Evolutionary conservation across 2,113 vertebrate genomes (phyloP).

Genomic region (Penelope pileata): DNA sequence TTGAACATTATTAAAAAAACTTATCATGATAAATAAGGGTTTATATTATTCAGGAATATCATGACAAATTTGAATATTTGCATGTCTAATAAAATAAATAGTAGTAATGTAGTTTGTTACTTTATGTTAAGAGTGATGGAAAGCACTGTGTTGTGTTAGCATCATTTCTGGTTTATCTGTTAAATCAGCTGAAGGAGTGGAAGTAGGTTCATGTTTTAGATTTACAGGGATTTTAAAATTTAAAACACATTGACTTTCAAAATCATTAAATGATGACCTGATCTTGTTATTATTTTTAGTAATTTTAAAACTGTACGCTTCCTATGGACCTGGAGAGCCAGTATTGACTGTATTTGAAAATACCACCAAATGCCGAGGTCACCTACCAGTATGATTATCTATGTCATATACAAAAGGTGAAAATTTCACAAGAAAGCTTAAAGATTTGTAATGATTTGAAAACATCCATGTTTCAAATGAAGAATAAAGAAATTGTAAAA

Average conservation of each 20-base stretch:
- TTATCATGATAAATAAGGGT: not conserved
- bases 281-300: not conserved
- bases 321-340: not conserved
- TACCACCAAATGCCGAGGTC: not conserved
- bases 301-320: not conserved
- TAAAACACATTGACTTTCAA: not conserved
- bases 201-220: not conserved
- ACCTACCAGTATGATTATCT: not conserved
- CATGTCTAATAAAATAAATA: not conserved
- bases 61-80: not conserved
- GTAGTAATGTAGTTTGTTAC: not conserved
- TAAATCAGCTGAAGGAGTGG: fast-evolving
- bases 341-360: not conserved
- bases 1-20: not conserved
- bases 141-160: not conserved
- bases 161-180: not conserved
- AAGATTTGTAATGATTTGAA: not conserved
- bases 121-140: not conserved
- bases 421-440: not conserved
- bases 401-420: not conserved
- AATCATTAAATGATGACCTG: not conserved
- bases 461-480: not conserved
- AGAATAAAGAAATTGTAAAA: not conserved
- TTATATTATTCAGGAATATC: not conserved
- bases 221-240: not conserved